Base-by-base conservation (phyloP, 2,113 vertebrate species). In the Sorex araneus region DNA sequence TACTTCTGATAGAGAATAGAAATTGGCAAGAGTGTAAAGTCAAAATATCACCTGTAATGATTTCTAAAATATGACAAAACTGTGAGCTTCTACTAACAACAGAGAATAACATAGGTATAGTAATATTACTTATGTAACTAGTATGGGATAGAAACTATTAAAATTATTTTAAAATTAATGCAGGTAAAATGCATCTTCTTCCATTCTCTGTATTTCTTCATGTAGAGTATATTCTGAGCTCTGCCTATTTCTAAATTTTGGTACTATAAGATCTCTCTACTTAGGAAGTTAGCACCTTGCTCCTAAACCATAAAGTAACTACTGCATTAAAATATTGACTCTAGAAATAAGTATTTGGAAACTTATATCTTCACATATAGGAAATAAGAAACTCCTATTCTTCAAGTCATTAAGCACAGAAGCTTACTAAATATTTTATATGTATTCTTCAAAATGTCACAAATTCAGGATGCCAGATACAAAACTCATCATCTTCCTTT, bases 11-110 rank as follows among this genome's bases (percentile, higher is more conserved):
- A 78, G n/a, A 82, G 45, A 89, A 89, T 3, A 50, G 69, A 28
- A 16, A 63, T 93, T 95, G 45, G 57, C 32, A 87, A 81, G 88
- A 32, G 57, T 36, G 91, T 94, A 40, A 84, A 54, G 45, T 88
- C 70, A 90, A 87, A 90, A 82, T 21, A 28, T 90, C 47, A 79
- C 27, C 28, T 30, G 34, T 21, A 71, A 43, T 57, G 43, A 8
- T 80, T 82, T 93, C 67, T 27, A 86, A 67, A 92, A 76, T 6
- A n/a, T 71, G 60, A 69, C 23, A 32, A 83, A 88, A 91, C 82
- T n/a, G 54, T 50, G 94, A 79, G 11, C 23, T 84, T 74, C 45
- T 77, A 76, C 90, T 36, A 3, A 73, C 54, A 2, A 87, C 57
- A 63, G 1, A 78, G 57, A 81, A 80, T 50, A 50, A 18, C 60